Conservation (phyloP, 1,140 invertebrate genomes). For the Dreissena polymorpha region DNA sequence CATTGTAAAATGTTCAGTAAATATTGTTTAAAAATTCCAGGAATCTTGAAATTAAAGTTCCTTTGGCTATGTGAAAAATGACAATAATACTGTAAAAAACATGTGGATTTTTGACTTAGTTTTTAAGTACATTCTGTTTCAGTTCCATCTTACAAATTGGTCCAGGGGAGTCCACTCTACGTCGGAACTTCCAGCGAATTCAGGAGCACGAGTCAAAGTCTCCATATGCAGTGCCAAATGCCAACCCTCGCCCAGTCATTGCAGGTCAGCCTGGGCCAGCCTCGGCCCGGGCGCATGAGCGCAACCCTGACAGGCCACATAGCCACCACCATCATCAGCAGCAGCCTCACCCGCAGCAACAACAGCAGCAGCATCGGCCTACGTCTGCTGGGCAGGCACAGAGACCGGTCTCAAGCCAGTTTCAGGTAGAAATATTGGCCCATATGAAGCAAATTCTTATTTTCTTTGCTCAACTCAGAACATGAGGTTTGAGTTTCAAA, state of each 20-base stretch:
- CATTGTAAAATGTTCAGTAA: no score
- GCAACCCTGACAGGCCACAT: slow-evolving; percentile 23
- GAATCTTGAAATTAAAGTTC: no score
- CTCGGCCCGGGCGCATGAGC: slow-evolving; percentile 50
- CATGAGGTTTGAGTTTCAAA: no score
- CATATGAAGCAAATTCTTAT: no score
- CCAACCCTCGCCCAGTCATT: slow-evolving; percentile 50
- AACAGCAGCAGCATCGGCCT: slow-evolving; percentile 61
- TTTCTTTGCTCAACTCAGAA: no score
- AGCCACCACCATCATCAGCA: slow-evolving; percentile 59
- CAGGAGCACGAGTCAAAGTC: slow-evolving; percentile 83
- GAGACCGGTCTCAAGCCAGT: slow-evolving; percentile 66
- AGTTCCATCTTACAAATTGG: slow-evolving; percentile 79
- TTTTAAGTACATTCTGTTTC: slow-evolving; percentile 23
- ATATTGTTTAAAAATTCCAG: no score
- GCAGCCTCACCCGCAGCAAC: slow-evolving; percentile 44
- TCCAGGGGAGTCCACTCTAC: slow-evolving; percentile 78
- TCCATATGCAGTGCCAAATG: slow-evolving; percentile 56
- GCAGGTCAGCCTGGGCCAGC: slow-evolving; percentile 61
- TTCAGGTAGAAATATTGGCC: slow-evolving; percentile 56
- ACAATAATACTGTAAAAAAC: no score
- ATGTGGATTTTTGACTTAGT: no score
- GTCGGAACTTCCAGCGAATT: slow-evolving; percentile 93
- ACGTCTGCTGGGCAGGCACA: slow-evolving; percentile 62
- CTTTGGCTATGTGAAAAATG: no score